Percentiles rank a stretch among this genome's conserved stretches.
Conservation (phyloP, 2,888 invertebrate species). For the Orthosia cruda region DNA sequence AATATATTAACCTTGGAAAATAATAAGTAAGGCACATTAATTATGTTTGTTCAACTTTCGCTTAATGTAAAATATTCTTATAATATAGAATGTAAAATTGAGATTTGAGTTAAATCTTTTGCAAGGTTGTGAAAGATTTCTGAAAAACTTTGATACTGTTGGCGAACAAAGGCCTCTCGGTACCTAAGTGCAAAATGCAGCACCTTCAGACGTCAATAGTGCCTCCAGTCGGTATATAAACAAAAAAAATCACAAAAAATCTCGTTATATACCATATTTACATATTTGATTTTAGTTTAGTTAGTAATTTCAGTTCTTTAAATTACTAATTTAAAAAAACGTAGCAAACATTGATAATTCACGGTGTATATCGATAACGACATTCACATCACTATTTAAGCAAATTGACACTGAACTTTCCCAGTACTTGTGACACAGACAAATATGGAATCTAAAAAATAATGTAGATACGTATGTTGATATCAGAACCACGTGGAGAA, state of each 20-base stretch:
- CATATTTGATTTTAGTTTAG: too few relatives aligned
- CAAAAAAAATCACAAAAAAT: too few relatives aligned
- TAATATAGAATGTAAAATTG: not conserved
- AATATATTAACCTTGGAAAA: constrained; percentile 3
- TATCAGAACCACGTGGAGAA: not conserved
- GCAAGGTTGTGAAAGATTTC: constrained; percentile 20
- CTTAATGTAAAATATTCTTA: not conserved
- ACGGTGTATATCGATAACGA: not conserved
- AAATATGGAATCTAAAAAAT: not conserved
- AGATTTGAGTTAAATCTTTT: constrained; percentile 3
- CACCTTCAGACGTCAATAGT: not conserved
- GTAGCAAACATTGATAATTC: not conserved
- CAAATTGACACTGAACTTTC: not conserved
- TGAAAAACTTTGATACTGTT: constrained; percentile 1
- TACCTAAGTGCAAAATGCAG: not conserved
- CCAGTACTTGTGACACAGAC: not conserved
- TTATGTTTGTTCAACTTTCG: not conserved
- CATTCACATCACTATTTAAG: constrained; percentile 10
- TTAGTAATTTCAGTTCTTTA: too few relatives aligned
- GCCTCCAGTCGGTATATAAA: not conserved
- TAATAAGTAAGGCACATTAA: not conserved
- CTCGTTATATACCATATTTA: too few relatives aligned
- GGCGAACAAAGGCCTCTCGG: not conserved
- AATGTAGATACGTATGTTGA: not conserved
- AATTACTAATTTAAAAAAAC: too few relatives aligned